Conservation (phyloP, 2,113 vertebrate genomes). For the Malurus cyaneus region DNA sequence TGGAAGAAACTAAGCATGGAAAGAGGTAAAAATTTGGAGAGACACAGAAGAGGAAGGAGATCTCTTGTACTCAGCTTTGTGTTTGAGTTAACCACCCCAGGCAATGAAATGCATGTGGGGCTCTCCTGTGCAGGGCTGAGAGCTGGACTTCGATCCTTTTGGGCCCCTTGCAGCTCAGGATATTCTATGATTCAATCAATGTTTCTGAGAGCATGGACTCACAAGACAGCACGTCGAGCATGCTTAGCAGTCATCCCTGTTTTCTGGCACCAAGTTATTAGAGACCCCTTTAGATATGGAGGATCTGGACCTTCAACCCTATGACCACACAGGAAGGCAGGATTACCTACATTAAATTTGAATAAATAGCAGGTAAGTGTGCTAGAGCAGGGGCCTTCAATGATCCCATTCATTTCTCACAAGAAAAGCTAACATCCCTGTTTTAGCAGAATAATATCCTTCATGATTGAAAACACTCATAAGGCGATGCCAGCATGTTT, state of each 20-base stretch:
- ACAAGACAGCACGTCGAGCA: accelerated
- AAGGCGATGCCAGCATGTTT: not conserved
- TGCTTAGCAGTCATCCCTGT: not conserved
- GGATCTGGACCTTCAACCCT: not conserved
- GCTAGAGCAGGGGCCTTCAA: not conserved
- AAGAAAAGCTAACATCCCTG: not conserved
- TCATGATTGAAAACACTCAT: conserved; percentile 39
- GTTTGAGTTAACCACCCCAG: not conserved
- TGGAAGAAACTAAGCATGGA: not conserved
- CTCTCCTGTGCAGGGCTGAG: not conserved
- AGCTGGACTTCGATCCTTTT: not conserved
- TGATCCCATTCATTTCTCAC: not conserved
- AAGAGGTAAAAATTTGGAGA: not conserved
- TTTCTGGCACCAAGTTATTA: not conserved
- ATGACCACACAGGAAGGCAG: not conserved
- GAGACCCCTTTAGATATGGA: not conserved
- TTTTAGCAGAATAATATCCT: not conserved
- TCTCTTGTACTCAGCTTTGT: not conserved
- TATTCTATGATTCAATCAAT: too few species aligned
- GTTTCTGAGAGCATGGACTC: not conserved
- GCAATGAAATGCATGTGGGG: not conserved
- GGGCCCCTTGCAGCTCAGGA: not conserved
- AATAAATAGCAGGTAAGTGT: not conserved
- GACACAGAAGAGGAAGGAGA: not conserved
- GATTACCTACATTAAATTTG: not conserved